Evolutionary conservation across 92 coral and sea anemone genomes (phyloP).

Genomic region (Palythoa grandis): DNA sequence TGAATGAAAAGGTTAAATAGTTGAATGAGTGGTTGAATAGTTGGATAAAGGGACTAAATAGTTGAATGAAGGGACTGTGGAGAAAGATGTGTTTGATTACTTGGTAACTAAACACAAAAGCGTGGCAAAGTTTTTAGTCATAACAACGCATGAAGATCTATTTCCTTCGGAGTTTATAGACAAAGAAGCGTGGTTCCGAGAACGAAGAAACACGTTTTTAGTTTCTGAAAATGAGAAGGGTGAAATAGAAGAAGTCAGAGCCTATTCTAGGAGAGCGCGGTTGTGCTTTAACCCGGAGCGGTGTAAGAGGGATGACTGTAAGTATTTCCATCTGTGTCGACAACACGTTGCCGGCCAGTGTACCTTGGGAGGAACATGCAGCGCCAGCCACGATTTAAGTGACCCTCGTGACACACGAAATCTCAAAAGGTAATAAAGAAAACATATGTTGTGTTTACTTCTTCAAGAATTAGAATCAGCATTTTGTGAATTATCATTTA

Average conservation of each 20-base stretch:
- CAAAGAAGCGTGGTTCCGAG: slow-evolving; percentile 65
- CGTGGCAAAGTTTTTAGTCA: slow-evolving; percentile 52
- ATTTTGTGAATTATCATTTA: neutral
- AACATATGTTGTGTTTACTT: neutral
- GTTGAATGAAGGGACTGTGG: slow-evolving; percentile 38
- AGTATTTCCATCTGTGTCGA: slow-evolving; percentile 51
- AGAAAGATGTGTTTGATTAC: slow-evolving; percentile 55
- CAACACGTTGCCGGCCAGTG: slow-evolving; percentile 40
- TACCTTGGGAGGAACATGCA: slow-evolving; percentile 19
- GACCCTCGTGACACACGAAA: slow-evolving; percentile 8
- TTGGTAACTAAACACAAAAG: slow-evolving; percentile 61
- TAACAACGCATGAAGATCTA: slow-evolving; percentile 54
- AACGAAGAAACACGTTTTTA: slow-evolving; percentile 54
- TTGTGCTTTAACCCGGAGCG: slow-evolving; percentile 64
- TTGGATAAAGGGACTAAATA: neutral
- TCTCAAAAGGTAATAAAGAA: slow-evolving; percentile 30
- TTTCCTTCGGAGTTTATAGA: slow-evolving; percentile 57
- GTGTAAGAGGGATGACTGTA: slow-evolving; percentile 55
- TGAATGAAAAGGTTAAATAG: no score
- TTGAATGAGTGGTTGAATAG: no score
- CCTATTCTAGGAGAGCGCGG: slow-evolving; percentile 51
- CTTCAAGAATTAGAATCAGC: neutral
- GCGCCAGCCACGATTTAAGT: slow-evolving; percentile 20
- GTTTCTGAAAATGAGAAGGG: slow-evolving; percentile 58
- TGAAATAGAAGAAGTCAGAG: slow-evolving; percentile 65